Conservation (phyloP, 92 coral and sea anemone genomes). For the Zoanthus gigantus region DNA sequence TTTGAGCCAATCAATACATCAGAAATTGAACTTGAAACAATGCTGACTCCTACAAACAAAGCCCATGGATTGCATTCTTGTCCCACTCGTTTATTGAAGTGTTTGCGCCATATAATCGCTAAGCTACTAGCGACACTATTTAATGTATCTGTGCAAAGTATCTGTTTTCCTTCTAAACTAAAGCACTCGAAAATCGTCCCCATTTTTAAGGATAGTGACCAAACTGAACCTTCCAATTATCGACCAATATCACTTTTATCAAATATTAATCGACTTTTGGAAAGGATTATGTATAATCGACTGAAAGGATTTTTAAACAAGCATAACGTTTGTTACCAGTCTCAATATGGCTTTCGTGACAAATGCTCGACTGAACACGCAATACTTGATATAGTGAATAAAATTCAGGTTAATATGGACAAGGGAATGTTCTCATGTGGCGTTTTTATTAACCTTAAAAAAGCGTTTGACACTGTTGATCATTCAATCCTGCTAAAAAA, state of each 20-base stretch:
- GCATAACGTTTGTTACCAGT: conserved; percentile 1
- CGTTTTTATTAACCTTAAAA: conserved; percentile 26
- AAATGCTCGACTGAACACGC: conserved; percentile 44
- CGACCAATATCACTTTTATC: conserved; percentile 66
- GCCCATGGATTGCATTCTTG: conserved; percentile 57
- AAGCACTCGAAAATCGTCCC: conserved; percentile 61
- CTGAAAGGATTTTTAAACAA: conserved; percentile 7
- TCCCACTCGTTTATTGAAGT: conserved; percentile 50
- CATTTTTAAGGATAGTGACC: conserved; percentile 58
- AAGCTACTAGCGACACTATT: conserved; percentile 49
- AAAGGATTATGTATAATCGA: neutral
- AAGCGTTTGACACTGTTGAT: conserved; percentile 7
- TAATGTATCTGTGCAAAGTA: conserved; percentile 48
- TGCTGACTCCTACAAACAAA: conserved; percentile 53
- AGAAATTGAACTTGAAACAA: conserved; percentile 58
- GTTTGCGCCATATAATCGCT: conserved; percentile 50
- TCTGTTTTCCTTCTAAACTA: conserved; percentile 58
- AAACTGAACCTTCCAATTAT: conserved; percentile 59
- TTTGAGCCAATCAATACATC: conserved; percentile 32
- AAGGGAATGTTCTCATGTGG: conserved; percentile 27
- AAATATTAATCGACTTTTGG: conserved; percentile 10
- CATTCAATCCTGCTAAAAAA: conserved; percentile 26
- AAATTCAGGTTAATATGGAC: conserved; percentile 46
- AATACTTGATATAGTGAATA: conserved; percentile 36
- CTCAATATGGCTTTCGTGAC: conserved; percentile 47